Evolutionary conservation across 2,797 vertebrate genomes (phyloP), one percentile per base, ranked within the genome.

Genomic region (Hoplostethus atlanticus): DNA sequence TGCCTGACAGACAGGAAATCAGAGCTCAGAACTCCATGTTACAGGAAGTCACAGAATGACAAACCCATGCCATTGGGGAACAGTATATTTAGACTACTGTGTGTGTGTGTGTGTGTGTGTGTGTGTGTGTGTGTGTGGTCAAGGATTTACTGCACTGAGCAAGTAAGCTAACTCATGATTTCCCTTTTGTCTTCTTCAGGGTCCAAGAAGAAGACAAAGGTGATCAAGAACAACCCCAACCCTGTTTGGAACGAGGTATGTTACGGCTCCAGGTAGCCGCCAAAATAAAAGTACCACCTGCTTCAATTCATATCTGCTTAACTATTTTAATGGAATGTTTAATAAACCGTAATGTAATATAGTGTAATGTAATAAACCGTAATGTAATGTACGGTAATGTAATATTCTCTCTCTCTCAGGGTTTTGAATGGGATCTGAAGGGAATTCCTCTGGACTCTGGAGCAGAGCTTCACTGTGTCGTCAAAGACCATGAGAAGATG

Each of bases 401-500:
- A 21, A 21, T 5, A 0, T 48, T 38, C 25, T 69, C 2, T 38
- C 25, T 69, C 2, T 30, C 0, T n/a, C 79, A 99, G 97, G 97
- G 97, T 1, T 99, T 99, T 3, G 97, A 99, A 70, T 99, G 97
- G 97, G 97, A 99, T 51, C 92, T 99, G 72, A 99, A 99, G 88
- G 97, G 97, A 42, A 40, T 95, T n/a, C 96, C 97, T 3, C 84
- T 99, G 92, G 97, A 98, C 73, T 91, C 94, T 0, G 84, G 86
- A 1, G 93, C 97, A 0, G 97, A 98, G 83, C 94, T 99, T 61
- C 96, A 95, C 0, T 95, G 97, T 9, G 97, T 98, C 0, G 96
- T 99, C 54, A 99, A 99, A 77, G 98, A 99, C 89, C 97, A 99
- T 83, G 97, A 99, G 87, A 98, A 96, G 0, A 94, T 99, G 95